Percentiles rank a stretch among this genome's conserved stretches.
phyloP scores from a whole-genome alignment of 2,113 vertebrate species.

The Pelobates fuscus region DNA sequence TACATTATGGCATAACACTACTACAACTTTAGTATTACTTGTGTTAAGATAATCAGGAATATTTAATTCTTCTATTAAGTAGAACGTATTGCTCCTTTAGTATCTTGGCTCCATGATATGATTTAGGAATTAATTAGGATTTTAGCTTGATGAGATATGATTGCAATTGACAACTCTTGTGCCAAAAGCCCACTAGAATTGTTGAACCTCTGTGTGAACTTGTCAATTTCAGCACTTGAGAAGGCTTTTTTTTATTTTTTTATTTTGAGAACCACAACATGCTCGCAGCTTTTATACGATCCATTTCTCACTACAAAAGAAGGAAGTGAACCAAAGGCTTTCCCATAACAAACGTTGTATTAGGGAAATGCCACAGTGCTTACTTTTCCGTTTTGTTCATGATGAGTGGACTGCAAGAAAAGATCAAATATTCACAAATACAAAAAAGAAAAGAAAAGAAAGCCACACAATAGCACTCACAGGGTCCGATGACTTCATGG shows the following conservation, averaged over 20 bases:
- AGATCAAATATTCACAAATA: slow-evolving; percentile 65
- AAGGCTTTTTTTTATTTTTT: too few relatives aligned
- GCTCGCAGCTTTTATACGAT: slow-evolving; percentile 4
- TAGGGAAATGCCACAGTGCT: slow-evolving; percentile 64
- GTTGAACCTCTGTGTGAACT: slow-evolving; percentile 9
- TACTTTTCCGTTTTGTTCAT: slow-evolving; percentile 65
- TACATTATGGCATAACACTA: too few relatives aligned
- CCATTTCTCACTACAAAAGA: slow-evolving; percentile 61
- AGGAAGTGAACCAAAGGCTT: slow-evolving; percentile 64
- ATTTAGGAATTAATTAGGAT: too few relatives aligned
- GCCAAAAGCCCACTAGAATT: slow-evolving; percentile 3
- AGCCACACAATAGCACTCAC: slow-evolving; percentile 32
- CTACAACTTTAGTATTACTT: too few relatives aligned
- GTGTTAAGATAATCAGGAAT: too few relatives aligned
- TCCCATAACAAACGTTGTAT: slow-evolving; percentile 64
- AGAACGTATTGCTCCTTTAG: too few relatives aligned
- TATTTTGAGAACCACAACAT: slow-evolving; percentile 14
- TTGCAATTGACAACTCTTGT: background rate
- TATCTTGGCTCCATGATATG: too few relatives aligned
- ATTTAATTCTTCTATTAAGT: too few relatives aligned
- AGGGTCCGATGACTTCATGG: slow-evolving; percentile 4
- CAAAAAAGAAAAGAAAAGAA: too few relatives aligned
- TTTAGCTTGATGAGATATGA: background rate
- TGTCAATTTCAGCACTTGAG: slow-evolving; percentile 14
- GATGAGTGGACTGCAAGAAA: slow-evolving; percentile 59